Evolutionary conservation across 1,140 invertebrate species (phyloP), one percentile per base, ranked within the genome.

Genomic region (Drosophila elegans): DNA sequence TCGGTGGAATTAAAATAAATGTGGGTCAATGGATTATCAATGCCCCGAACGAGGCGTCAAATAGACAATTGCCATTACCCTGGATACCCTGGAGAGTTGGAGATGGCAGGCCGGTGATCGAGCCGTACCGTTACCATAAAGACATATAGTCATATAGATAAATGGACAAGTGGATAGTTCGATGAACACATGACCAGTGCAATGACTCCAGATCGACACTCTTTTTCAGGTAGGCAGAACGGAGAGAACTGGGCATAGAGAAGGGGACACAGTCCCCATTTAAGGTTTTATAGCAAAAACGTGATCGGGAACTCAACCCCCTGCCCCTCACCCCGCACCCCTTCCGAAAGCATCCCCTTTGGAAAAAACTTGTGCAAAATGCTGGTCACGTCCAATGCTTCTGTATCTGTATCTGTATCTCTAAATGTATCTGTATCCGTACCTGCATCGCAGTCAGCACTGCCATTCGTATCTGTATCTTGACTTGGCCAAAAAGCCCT

Each of bases 1-100:
- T 69, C 68, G 16, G 36, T 34, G 55, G 32, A 48, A 61, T 74
- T 46, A 74, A 55, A 74, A 74, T 74, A 74, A 53, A 63, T 51
- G 25, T 74, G 59, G 72, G 71, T 74, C 72, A 74, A 74, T 74
- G 71, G 72, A 64, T 74, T 74, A 74, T 74, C 72, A 52, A 62
- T 61, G 67, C 5, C 42, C 44, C 27, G 44, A 27, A 36, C 42
- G 66, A 41, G 42, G 46, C 25, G 51, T 29, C 27, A 48, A 57
- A 57, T 36, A 32, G 52, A 27, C 51, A 56, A 44, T 62, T 42
- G 42, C 27, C 41, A 9, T 34, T 34, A 32, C 34, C 25, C 32
- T 36, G 34, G 38, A 32, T 38, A 44, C 25, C 29, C 29, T 32
- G 25, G n/a, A 9, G 6, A 3, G 6, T 12, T 5, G 9, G 13